A percentile compares a stretch with the other conserved stretches of the same genome.
Conservation (phyloP, 2,113 vertebrate species). For the Ovis aries region ARS-UI_Ramb_v3.0 NC_056054.1:155905001-155905500, state of each 20-base stretch:
- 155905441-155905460: neutral
- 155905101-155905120: neutral
- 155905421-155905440: neutral
- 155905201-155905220: slow-evolving; percentile 42
- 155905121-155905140: slow-evolving; percentile 2
- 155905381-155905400: slow-evolving; percentile 55
- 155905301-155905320: slow-evolving; percentile 40
- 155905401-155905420: neutral
- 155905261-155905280: neutral
- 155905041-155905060: neutral
- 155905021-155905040: neutral
- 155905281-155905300: slow-evolving; percentile 47
- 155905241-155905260: slow-evolving; percentile 54
- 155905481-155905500: slow-evolving; percentile 14
- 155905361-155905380: slow-evolving; percentile 32
- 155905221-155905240: slow-evolving; percentile 61
- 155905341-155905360: slow-evolving; percentile 25
- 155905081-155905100: neutral
- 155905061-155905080: neutral
- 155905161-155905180: slow-evolving; percentile 35
- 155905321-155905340: slow-evolving; percentile 13
- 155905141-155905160: slow-evolving; percentile 20
- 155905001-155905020: neutral
- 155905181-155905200: slow-evolving; percentile 30
- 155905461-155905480: neutral